Base-by-base conservation (phyloP, 2,113 vertebrate species). In the Scytalopus superciliaris region DNA sequence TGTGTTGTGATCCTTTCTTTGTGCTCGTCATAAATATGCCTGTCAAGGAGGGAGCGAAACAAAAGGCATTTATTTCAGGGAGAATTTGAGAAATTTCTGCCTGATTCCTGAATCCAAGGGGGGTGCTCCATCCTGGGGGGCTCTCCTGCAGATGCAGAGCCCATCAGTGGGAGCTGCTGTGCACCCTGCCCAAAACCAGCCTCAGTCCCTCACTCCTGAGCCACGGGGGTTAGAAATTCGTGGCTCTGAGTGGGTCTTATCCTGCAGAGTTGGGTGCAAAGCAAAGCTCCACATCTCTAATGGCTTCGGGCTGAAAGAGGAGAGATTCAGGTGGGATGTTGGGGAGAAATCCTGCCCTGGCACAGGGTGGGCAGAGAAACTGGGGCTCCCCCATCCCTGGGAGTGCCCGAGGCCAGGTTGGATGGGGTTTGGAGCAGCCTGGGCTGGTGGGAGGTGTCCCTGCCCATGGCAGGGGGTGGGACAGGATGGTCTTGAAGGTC, bases 1-100 rank as follows among this genome's bases (percentile, higher is more conserved):
- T 86, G 59, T 94, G 79, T 94, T 93, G 75, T 94, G 93, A 87
- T 94, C 59, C 84, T 75, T 72, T 78, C 89, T 95, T 96, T 92
- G 94, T 94, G 84, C 95, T 96, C 94, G 78, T 33, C 87, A 84
- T 76, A 94, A 97, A 95, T 75, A 87, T 4, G 25, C 69, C 91
- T 90, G 94, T 89, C 93, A 91, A 90, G 87, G 35, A 82, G 69
- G 87, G 84, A 84, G 47, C 1, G 14, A 92, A 95, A 95, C 49
- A 94, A 94, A 92, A 92, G 81, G 44, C 84, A 40, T 64, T 92
- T 89, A 84, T 84, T 92, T 94, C 56, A 35, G 33, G 27, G n/a
- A 56, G 84, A 92, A 92, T 60, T 9, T 40, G 69, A 87, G 68
- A 50, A 77, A 81, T 81, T 92, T 73, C 60, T 77, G 63, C 35